phyloP scores from a whole-genome alignment of 2,888 invertebrate genomes.

The Operophtera brumata region DNA sequence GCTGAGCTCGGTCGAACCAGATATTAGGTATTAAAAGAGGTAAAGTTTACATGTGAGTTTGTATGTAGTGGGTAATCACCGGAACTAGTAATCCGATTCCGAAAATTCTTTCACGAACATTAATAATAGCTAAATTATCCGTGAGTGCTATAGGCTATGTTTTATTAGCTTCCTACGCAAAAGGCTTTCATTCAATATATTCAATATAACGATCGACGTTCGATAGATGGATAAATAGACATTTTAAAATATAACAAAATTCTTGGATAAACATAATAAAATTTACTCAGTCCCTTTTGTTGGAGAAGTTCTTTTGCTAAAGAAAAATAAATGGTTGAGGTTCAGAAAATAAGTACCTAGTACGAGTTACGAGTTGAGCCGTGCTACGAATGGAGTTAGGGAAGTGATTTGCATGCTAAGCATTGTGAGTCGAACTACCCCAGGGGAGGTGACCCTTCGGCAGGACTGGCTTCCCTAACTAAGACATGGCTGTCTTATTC shows the following conservation, averaged over 20 bases:
- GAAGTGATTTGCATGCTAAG: conserved; percentile 54
- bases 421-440: conserved; percentile 35
- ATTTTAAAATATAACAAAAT: conserved; percentile 5
- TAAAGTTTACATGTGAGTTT: too few relatives aligned
- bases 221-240: conserved; percentile 1
- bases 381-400: conserved; percentile 40
- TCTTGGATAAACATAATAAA: conserved; percentile 34
- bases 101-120: too few relatives aligned
- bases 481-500: conserved; percentile 24
- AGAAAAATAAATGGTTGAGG: conserved; percentile 45
- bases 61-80: too few relatives aligned
- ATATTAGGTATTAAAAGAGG: too few relatives aligned
- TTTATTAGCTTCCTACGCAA: too few relatives aligned
- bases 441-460: conserved; percentile 20
- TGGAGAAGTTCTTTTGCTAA: conserved; percentile 36
- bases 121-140: too few relatives aligned
- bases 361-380: conserved; percentile 34
- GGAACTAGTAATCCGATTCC: too few relatives aligned
- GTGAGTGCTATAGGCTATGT: too few relatives aligned
- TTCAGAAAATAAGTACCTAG: conserved; percentile 37
- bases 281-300: conserved; percentile 39
- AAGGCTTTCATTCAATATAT: too few relatives aligned
- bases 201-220: too few relatives aligned
- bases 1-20: too few relatives aligned
- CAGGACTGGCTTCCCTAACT: conserved; percentile 21